A percentile compares a stretch with the other conserved stretches of the same genome.
Evolutionary conservation across 2,113 vertebrate genomes (phyloP).

Genomic region (Sciurus niger): DNA sequence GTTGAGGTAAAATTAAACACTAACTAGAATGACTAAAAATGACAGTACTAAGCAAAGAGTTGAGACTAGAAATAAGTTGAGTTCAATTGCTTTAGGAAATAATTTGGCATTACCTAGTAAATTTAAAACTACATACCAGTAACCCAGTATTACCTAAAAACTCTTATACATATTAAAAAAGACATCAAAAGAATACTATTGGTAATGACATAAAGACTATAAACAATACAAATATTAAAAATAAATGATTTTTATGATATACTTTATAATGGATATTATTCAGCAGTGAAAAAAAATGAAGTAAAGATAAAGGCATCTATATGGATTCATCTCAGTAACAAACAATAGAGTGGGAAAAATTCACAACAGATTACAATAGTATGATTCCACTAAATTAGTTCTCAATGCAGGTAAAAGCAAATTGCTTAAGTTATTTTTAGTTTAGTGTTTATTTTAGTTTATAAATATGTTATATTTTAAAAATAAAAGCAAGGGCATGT

Average conservation of each 20-base stretch:
- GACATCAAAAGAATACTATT: not conserved
- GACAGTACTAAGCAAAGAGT: not conserved
- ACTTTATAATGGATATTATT: not conserved
- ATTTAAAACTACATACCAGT: not conserved
- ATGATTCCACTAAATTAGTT: not conserved
- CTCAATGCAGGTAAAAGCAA: slow-evolving; percentile 4
- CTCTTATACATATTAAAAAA: not conserved
- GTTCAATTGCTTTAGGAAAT: slow-evolving; percentile 11
- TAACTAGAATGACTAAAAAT: slow-evolving; percentile 14
- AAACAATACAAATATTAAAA: slow-evolving; percentile 1
- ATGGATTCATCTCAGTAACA: slow-evolving; percentile 29
- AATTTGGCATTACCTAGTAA: not conserved
- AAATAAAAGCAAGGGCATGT: not conserved
- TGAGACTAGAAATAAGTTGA: not conserved
- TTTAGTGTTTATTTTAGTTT: slow-evolving; percentile 29
- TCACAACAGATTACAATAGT: not conserved
- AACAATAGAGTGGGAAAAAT: not conserved
- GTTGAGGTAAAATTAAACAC: not conserved
- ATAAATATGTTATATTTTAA: not conserved
- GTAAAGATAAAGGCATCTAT: not conserved
- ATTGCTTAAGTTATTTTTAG: slow-evolving; percentile 47
- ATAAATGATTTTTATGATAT: not conserved
- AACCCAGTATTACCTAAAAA: not conserved
- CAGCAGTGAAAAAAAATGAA: not conserved
- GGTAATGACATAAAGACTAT: not conserved